A percentile compares a stretch with the other conserved stretches of the same genome.
Evolutionary conservation across 2,888 invertebrate species (phyloP).

Genomic region (Dicroscelio sp.): DNA sequence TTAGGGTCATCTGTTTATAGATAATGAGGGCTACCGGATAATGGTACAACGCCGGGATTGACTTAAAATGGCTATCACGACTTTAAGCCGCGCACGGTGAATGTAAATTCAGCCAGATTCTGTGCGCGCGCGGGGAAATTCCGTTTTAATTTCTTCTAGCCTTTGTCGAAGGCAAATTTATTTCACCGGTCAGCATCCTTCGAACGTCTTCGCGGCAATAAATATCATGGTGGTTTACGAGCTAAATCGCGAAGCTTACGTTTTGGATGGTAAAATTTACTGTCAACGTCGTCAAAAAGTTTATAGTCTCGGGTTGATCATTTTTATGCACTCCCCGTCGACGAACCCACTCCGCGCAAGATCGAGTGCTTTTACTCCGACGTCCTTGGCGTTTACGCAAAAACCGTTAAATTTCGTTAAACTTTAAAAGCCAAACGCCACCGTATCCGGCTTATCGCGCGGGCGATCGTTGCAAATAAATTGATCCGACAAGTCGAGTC

Average conservation of each 20-base stretch:
- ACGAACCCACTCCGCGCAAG: neutral
- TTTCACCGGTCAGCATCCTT: slow-evolving; percentile 33
- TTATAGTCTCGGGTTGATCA: slow-evolving; percentile 46
- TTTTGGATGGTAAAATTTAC: slow-evolving; percentile 56
- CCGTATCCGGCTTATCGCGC: slow-evolving; percentile 15
- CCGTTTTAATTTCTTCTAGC: slow-evolving; percentile 21
- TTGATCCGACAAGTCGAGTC: too few relatives aligned
- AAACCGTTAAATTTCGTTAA: slow-evolving; percentile 17
- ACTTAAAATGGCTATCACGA: slow-evolving; percentile 36
- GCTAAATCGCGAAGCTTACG: slow-evolving; percentile 51
- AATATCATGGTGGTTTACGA: slow-evolving; percentile 52
- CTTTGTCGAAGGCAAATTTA: slow-evolving; percentile 59
- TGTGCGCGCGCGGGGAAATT: slow-evolving; percentile 8
- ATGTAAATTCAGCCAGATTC: slow-evolving; percentile 31
- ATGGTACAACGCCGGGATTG: slow-evolving; percentile 35
- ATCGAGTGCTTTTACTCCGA: neutral
- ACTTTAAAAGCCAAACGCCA: neutral
- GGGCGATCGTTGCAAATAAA: slow-evolving; percentile 32
- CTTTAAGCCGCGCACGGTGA: slow-evolving; percentile 23
- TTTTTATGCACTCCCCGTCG: slow-evolving; percentile 45
- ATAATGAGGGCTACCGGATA: slow-evolving; percentile 50
- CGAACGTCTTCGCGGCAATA: slow-evolving; percentile 17
- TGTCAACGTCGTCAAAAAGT: slow-evolving; percentile 45
- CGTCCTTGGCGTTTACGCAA: neutral
- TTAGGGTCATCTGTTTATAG: slow-evolving; percentile 52